Evolutionary conservation across 2,113 vertebrate genomes (phyloP), one percentile per base, ranked within the genome.

Genomic region (Sorex araneus): DNA sequence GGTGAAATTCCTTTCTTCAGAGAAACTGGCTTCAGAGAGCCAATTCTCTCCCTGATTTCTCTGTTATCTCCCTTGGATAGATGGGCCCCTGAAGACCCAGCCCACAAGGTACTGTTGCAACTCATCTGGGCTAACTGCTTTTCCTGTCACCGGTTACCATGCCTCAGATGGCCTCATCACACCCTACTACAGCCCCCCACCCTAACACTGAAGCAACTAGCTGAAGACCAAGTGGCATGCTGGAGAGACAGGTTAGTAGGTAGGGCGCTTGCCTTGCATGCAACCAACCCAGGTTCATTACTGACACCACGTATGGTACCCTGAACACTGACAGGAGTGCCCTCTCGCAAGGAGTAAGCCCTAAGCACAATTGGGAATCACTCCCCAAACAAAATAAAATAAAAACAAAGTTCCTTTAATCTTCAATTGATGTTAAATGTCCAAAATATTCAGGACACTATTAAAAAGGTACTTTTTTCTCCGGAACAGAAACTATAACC

Each of bases 131-230:
- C 84, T 95, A 96, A 96, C 95, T 95, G 96, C 92, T 92, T 94
- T 97, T 97, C 96, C 96, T 96, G 96, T 96, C 87, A 92, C 93
- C 64, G 11, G 84, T 94, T 94, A 96, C 63, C 85, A 88, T 88
- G 82, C 40, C 63, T 92, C 75, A 74, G 30, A 96, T 93, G 93
- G 90, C 96, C 86, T 94, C 95, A 96, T 96, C 94, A 87, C 30
- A 93, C 90, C 50, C 32, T 78, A 21, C 60, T n/a, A 30, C 9
- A 50, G 54, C 40, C 93, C 83, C 32, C 63, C 67, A 94, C 30
- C n/a, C 30, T 67, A 93, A 91, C 69, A 78, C 28, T 74, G 57
- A 93, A 47, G 77, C 63, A 93, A 93, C 54, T 91, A 27, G 50
- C 70, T 93, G 75, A 88, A 96, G 21, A 19, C 57, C 23, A 60